Base-by-base conservation (phyloP, 2,888 invertebrate species). In the Morpho helenor region DNA sequence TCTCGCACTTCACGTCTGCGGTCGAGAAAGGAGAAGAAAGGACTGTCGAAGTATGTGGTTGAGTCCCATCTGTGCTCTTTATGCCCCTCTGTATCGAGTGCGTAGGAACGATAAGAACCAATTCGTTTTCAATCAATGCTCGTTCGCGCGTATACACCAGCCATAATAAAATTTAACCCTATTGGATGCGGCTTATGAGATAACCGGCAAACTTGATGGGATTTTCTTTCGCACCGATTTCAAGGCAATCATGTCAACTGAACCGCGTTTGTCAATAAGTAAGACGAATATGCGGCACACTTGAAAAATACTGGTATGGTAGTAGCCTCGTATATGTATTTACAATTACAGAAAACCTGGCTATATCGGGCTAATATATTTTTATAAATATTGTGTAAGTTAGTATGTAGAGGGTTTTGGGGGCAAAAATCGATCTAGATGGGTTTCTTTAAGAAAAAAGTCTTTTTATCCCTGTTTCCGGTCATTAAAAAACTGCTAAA, bases 91-190 rank as follows among this genome's bases (percentile, higher is more conserved):
- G 48, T 49, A 60, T 47, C 57, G 67, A 59, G 65, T 71, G 72
- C 64, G 49, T 62, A 54, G 16, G 49, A 16, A 64, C 66, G 83
- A 80, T 79, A 79, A 73, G 72, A 56, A 58, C 67, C 68, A 70
- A 73, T 76, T 68, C 66, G 62, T 71, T 77, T 82, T 68, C 82
- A 80, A 86, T 86, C 82, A 77, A 72, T 52, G 72, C 47, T 57
- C 80, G 68, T 10, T 67, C 69, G 71, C 63, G 84, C 87, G 86
- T 74, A 74, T 74, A 71, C 60, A 50, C 68, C 63, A 65, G 64
- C 68, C 68, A 68, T 67, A 67, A 77, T 63, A 58, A 67, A 72
- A 84, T 84, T 83, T 81, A 73, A 73, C 72, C 76, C 68, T 64
- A 52, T 64, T 54, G 64, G 67, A 68, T 59, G 61, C 57, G 57